Conservation (phyloP, 2,113 vertebrate genomes). For the Capreolus pygargus region DNA sequence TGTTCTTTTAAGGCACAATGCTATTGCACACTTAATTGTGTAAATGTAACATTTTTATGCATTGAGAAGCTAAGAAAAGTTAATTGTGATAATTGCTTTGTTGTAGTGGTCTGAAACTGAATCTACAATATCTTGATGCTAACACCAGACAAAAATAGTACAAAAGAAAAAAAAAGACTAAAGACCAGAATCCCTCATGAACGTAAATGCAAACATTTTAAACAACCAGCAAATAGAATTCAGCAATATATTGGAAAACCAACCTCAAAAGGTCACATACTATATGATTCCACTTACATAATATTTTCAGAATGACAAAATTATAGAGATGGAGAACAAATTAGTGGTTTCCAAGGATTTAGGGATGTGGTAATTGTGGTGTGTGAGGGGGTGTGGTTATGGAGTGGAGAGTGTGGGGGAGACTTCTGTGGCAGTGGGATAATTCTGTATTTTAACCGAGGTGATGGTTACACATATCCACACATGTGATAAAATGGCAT, state of each 20-base stretch:
- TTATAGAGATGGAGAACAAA: background rate
- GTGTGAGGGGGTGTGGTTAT: no score
- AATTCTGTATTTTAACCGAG: background rate
- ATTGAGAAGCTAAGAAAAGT: background rate
- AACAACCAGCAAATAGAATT: constrained; percentile 1
- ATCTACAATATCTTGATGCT: background rate
- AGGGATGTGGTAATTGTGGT: background rate
- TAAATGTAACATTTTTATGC: background rate
- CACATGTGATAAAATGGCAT: background rate
- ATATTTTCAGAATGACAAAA: constrained; percentile 17
- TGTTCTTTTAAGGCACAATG: background rate
- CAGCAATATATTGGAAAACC: background rate
- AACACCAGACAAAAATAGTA: background rate
- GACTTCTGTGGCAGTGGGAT: background rate
- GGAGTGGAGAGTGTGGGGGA: background rate
- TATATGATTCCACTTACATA: background rate
- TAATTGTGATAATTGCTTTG: background rate
- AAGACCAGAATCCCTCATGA: background rate
- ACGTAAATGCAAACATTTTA: background rate
- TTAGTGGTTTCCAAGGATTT: background rate
- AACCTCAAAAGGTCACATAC: background rate
- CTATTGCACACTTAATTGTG: background rate
- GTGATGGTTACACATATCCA: background rate
- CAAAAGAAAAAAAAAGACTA: background rate
- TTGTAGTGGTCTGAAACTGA: background rate